Evolutionary conservation across 1,140 invertebrate genomes (phyloP).

Genomic region (Monomorium pharaonis): DNA sequence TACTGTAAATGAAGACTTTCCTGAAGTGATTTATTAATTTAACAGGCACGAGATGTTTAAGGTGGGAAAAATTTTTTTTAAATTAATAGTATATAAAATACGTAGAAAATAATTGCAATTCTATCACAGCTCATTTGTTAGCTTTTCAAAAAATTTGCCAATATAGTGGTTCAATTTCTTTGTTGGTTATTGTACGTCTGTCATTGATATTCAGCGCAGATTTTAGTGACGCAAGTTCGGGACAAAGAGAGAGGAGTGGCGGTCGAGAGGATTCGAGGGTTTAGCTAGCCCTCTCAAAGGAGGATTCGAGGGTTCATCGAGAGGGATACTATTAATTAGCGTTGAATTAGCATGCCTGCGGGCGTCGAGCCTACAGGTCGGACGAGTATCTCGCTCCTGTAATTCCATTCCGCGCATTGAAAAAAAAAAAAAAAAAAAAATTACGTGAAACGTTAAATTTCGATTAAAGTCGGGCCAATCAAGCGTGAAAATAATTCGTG

Average conservation of each 20-base stretch:
- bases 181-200: not conserved
- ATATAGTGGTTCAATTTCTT: not conserved
- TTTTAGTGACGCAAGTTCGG: not conserved
- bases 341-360: constrained; percentile 58
- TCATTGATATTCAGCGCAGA: not conserved
- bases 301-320: constrained; percentile 66
- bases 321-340: constrained; percentile 73
- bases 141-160: not conserved
- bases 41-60: not conserved
- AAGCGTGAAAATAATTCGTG: constrained; percentile 24
- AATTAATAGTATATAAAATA: not conserved
- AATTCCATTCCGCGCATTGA: not conserved
- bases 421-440: constrained; percentile 10
- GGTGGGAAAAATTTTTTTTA: not conserved
- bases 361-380: not conserved
- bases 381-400: not conserved
- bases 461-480: constrained; percentile 20
- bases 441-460: not conserved
- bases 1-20: not conserved
- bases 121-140: not conserved
- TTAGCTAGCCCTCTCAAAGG: constrained; percentile 41
- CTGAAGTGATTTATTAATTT: not conserved
- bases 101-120: not conserved
- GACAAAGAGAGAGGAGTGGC: constrained; percentile 10
- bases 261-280: constrained; percentile 61